These are phyloP conservation scores for Coluber constrictor DNA, from an alignment of 2,797 vertebrate species.

Conservation along the genomic window DNA sequence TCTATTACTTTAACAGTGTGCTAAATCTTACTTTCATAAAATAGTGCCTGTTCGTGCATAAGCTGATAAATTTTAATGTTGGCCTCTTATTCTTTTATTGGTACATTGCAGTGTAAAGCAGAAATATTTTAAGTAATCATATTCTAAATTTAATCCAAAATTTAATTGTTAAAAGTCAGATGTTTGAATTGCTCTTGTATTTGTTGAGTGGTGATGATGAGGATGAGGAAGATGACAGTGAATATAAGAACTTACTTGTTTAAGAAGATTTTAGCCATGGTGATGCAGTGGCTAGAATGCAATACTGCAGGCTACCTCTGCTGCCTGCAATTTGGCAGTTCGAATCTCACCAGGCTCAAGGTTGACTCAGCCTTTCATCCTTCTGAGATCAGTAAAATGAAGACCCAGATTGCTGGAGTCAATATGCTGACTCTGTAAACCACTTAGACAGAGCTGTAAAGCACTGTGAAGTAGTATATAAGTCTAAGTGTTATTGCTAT, in stretches of 20 bases:
- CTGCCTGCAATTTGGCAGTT: too few relatives aligned
- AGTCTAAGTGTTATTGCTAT: not conserved
- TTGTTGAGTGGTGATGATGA: slow-evolving; percentile 21
- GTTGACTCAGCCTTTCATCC: too few relatives aligned
- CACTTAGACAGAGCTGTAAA: too few relatives aligned
- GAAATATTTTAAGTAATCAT: slow-evolving; percentile 39
- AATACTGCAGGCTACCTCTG: too few relatives aligned
- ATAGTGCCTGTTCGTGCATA: slow-evolving; percentile 45
- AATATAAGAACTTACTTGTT: not conserved
- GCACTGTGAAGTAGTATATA: too few relatives aligned
- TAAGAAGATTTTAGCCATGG: not conserved
- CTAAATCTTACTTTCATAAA: slow-evolving; percentile 57
- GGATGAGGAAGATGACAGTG: not conserved
- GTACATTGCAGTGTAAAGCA: slow-evolving; percentile 48
- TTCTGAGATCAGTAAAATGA: too few relatives aligned
- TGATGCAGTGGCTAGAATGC: too few relatives aligned
- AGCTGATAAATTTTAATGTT: slow-evolving; percentile 51
- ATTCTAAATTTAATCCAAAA: slow-evolving; percentile 38
- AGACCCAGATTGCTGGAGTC: too few relatives aligned
- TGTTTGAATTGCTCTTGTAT: slow-evolving; percentile 36
- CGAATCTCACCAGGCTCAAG: too few relatives aligned
- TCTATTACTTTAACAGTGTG: slow-evolving; percentile 52
- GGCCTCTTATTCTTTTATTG: slow-evolving; percentile 25
- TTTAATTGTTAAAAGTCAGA: slow-evolving; percentile 41
- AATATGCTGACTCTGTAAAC: too few relatives aligned